Evolutionary conservation across 2,113 vertebrate genomes (phyloP), one percentile per base, ranked within the genome.

Genomic region (Callorhinus ursinus): DNA sequence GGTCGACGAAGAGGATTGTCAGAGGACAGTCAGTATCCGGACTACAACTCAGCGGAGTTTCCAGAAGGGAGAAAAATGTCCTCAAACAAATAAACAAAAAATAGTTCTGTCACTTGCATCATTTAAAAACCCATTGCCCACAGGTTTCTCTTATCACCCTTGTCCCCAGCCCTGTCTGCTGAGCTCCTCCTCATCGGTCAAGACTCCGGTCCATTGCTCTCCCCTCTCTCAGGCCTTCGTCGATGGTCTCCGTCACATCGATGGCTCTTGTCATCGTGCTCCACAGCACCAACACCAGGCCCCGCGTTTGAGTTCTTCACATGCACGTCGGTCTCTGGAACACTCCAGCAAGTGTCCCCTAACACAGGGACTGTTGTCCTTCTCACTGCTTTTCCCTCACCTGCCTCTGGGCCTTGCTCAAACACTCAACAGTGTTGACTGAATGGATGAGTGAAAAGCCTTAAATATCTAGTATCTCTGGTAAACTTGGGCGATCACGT

Each of bases 281-380:
- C 8, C 9, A 1, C 0, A 12, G 12, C 19, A 51, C 16, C 15
- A 4, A 1, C 13, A 4, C 19, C 24, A n/a, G 31, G 15, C 11
- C 59, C 33, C 0, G 0, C 4, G 0, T 80, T 74, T 42, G 88
- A 11, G 7, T 49, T 72, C 79, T n/a, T 71, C 28, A 31, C 31
- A 26, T 5, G 16, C 5, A 1, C 0, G 16, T 14, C 0, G 12
- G 21, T 57, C 28, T 19, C 46, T 46, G 18, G 83, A 33, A 92
- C 74, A 74, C 69, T 51, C n/a, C 46, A 13, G 1, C 53, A 24
- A 0, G 53, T 36, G 7, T 57, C 63, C 63, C 21, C 18, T 39
- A 79, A 49, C 26, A 8, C 39, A 80, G 42, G 39, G 79, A 74
- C 59, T 3, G 0, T 42, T 42, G n/a, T 51, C 53, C 72, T 53